phyloP scores from a whole-genome alignment of 1,140 invertebrate genomes.

The Glossosoma conforme region DNA sequence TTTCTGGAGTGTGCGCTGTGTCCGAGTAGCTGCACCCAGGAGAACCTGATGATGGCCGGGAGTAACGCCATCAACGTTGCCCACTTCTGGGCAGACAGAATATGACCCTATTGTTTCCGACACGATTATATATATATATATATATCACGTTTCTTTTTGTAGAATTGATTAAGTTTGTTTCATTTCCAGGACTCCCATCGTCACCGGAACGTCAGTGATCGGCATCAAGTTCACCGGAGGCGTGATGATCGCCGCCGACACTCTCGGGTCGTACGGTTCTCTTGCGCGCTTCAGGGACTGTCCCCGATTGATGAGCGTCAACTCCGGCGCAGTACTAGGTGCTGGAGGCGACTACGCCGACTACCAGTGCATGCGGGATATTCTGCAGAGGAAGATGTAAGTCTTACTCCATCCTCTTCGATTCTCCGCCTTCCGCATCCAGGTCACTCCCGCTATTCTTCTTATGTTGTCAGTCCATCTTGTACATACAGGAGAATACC shows the following conservation, averaged over 20 bases:
- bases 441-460: no score
- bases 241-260: conserved; percentile 87
- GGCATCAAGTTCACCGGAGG: conserved; percentile 84
- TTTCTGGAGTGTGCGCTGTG: no score
- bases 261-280: conserved; percentile 87
- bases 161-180: neutral
- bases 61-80: no score
- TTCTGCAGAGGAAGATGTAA: conserved; percentile 91
- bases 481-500: no score
- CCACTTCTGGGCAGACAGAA: no score
- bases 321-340: conserved; percentile 83
- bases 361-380: conserved; percentile 83
- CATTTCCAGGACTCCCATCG: conserved; percentile 71
- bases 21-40: no score
- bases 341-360: conserved; percentile 93
- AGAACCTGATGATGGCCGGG: no score
- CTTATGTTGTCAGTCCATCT: no score
- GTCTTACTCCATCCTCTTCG: no score
- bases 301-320: conserved; percentile 80
- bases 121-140: no score
- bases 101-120: no score
- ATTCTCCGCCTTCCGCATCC: no score
- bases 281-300: conserved; percentile 82
- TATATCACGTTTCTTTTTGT: neutral
- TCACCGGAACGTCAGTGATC: conserved; percentile 87